Conservation (phyloP, 2,888 invertebrate species). For the Brenthis hecate region DNA sequence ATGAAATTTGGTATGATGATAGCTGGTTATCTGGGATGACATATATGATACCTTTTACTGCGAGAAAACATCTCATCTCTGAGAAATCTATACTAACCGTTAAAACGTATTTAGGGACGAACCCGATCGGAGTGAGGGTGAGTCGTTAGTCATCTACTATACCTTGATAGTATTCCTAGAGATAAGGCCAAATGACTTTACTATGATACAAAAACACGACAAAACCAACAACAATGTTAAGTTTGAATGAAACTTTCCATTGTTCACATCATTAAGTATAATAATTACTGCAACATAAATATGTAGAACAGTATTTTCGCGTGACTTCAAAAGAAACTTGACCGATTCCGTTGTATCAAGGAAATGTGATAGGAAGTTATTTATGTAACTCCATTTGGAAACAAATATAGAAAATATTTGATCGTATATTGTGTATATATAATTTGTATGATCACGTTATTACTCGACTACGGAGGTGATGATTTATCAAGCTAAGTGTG, state of each 20-base stretch:
- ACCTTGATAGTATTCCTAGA: too few species aligned
- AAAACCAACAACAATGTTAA: neutral
- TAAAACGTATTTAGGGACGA: too few species aligned
- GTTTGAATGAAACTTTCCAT: neutral
- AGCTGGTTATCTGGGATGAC: too few species aligned
- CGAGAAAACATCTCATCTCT: too few species aligned
- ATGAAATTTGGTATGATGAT: too few species aligned
- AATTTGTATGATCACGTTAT: too few species aligned
- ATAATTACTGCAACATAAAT: conserved; percentile 12
- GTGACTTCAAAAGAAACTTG: conserved; percentile 22
- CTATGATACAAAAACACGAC: neutral
- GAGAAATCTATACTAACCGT: too few species aligned
- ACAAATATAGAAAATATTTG: conserved; percentile 4
- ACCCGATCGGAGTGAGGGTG: too few species aligned
- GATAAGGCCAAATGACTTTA: neutral
- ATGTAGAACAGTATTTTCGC: conserved; percentile 6
- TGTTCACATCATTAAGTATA: conserved; percentile 16
- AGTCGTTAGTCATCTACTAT: too few species aligned
- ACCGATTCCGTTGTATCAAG: conserved; percentile 15
- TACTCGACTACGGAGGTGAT: too few species aligned
- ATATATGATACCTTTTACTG: too few species aligned
- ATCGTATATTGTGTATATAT: neutral
- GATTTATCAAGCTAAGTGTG: too few species aligned
- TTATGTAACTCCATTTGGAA: neutral
- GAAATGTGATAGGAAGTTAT: conserved; percentile 13